Base-by-base conservation (phyloP, 2,888 invertebrate genomes). In the Thelaira solivaga region DNA sequence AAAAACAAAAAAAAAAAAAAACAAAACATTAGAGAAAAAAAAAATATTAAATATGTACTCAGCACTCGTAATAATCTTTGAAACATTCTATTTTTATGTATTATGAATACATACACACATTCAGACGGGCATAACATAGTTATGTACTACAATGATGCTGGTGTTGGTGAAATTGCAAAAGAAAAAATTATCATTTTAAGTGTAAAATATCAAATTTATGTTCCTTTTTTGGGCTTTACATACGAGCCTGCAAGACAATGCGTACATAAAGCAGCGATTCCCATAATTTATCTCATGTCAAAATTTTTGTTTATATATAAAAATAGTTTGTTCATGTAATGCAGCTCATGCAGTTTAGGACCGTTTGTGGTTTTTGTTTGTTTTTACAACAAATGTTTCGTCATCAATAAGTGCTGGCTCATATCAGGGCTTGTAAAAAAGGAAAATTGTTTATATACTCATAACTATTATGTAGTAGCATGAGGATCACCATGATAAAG, bases 121-220 rank as follows among this genome's bases (percentile, higher is more conserved):
- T n/a, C n/a, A n/a, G n/a, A n/a, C n/a, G n/a, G n/a, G n/a, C n/a
- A n/a, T n/a, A n/a, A n/a, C n/a, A n/a, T n/a, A n/a, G n/a, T 49
- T 39, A 55, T 49, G 13, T 61, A 61, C 4, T 5, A 22, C 51
- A 18, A 62, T 13, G 2, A 36, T 53, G 55, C 20, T 53, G 51
- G 45, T 55, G 39, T 43, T 45, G 4, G 24, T 43, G 45, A 43
- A 41, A 76, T 31, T 64, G 43, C 55, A 18, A 45, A 16, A 18
- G 34, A 34, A 53, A 73, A 64, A 73, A 75, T n/a, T 78, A 78
- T 78, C 55, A 78, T 78, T 75, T 74, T 74, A 34, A 45, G 59
- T 65, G 43, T 49, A 61, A 26, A 67, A 72, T 72, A 77, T 72
- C 55, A 55, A 68, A 43, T 68, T 62, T 67, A 45, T 45, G 45